These are phyloP conservation scores for Patella vulgata DNA, from an alignment of 1,140 invertebrate species.

Conservation along the genomic window DNA sequence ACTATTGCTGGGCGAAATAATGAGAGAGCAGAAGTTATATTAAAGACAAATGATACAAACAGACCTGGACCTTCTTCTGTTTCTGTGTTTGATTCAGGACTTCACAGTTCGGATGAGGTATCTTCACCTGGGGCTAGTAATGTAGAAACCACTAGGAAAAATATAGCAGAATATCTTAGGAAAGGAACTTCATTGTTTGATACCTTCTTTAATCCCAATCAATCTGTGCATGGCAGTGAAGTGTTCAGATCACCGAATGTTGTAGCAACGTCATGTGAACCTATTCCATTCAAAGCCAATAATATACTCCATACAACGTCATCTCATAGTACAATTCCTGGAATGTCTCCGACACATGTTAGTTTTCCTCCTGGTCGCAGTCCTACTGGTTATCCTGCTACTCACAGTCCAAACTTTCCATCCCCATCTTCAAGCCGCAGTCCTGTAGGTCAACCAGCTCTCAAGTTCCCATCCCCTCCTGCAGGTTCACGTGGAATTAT, in stretches of 20 bases:
- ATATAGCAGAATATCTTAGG: constrained; percentile 63
- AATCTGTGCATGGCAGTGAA: constrained; percentile 20
- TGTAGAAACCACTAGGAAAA: constrained; percentile 62
- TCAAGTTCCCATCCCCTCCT: constrained; percentile 35
- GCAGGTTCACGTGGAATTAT: constrained; percentile 23
- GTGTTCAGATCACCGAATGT: constrained; percentile 60
- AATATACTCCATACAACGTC: constrained; percentile 39
- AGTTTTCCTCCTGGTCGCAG: constrained; percentile 24
- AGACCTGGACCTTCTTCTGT: constrained; percentile 43
- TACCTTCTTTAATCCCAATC: constrained; percentile 29
- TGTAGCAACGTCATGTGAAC: constrained; percentile 60
- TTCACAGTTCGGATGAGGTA: constrained; percentile 39
- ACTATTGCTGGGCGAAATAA: constrained; percentile 81
- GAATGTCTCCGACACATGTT: background rate
- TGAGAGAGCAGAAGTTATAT: constrained; percentile 79
- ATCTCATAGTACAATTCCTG: background rate
- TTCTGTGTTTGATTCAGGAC: constrained; percentile 41
- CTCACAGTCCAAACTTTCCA: constrained; percentile 23
- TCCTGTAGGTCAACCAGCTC: constrained; percentile 18
- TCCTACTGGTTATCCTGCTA: constrained; percentile 36
- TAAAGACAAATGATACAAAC: constrained; percentile 67
- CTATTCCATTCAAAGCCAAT: constrained; percentile 53
- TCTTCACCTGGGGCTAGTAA: constrained; percentile 54
- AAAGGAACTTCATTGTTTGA: constrained; percentile 56
- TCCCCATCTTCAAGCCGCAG: constrained; percentile 25